Evolutionary conservation across 2,888 invertebrate species (phyloP).

Genomic region (Xestia rhomboidea): DNA sequence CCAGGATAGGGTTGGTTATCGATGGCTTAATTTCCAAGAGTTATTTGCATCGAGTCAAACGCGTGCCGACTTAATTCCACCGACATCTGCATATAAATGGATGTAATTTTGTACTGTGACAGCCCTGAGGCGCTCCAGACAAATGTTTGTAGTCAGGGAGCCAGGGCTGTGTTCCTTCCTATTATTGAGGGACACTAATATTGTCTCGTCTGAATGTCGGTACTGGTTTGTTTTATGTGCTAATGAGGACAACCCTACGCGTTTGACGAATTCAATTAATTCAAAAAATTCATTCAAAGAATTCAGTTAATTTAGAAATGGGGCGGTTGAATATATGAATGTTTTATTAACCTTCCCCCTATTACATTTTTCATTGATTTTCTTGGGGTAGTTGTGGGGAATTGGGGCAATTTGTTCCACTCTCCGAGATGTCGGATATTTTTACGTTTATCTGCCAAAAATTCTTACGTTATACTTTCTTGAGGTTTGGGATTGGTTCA

Average conservation of each 20-base stretch:
- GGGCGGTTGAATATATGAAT: conserved; percentile 75
- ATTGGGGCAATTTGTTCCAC: conserved; percentile 47
- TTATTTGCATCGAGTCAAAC: conserved; percentile 86
- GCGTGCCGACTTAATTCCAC: conserved; percentile 81
- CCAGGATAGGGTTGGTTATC: conserved; percentile 77
- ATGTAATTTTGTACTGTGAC: conserved; percentile 87
- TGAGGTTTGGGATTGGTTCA: conserved; percentile 16
- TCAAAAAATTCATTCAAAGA: too few species aligned
- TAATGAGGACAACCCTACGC: conserved; percentile 76
- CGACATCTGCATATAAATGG: conserved; percentile 88
- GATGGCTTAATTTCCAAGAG: conserved; percentile 88
- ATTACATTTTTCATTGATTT: conserved; percentile 62
- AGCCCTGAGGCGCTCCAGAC: conserved; percentile 83
- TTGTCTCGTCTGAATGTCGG: conserved; percentile 66
- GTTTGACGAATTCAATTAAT: conserved; percentile 75
- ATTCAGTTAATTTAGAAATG: conserved; percentile 75
- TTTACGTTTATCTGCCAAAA: conserved; percentile 24
- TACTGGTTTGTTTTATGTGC: conserved; percentile 74
- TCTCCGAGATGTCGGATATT: conserved; percentile 6
- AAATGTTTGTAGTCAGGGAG: conserved; percentile 83
- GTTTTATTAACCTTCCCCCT: conserved; percentile 68
- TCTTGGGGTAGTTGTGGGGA: conserved; percentile 64
- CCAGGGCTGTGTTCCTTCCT: conserved; percentile 71
- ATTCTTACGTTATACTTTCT: conserved; percentile 11
- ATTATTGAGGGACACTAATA: conserved; percentile 64